Conservation (phyloP, 2,797 vertebrate genomes). For the Antrozous pallidus region DNA sequence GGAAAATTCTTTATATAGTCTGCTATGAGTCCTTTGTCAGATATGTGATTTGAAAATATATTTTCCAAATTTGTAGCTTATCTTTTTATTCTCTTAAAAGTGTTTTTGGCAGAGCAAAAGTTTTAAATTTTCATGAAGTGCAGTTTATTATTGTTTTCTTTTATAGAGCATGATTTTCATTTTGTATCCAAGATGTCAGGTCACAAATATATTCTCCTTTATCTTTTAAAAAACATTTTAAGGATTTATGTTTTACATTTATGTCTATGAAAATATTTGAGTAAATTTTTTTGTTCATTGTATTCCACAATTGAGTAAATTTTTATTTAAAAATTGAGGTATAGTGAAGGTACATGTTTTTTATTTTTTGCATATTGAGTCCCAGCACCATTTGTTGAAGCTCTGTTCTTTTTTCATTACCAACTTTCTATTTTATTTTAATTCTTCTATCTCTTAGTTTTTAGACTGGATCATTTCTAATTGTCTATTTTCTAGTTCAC, state of each 20-base stretch:
- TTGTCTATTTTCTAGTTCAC: neutral
- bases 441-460: conserved; percentile 4
- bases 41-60: conserved; percentile 54
- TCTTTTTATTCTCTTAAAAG: conserved; percentile 65
- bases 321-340: conserved; percentile 31
- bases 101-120: conserved; percentile 50
- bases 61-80: conserved; percentile 34
- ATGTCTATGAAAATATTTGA: conserved; percentile 1
- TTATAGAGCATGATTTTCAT: conserved; percentile 37
- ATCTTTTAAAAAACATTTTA: conserved; percentile 41
- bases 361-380: neutral
- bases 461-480: neutral
- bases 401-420: neutral
- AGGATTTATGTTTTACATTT: conserved; percentile 35
- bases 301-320: no score
- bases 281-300: conserved; percentile 46
- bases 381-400: neutral
- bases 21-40: conserved; percentile 39
- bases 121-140: conserved; percentile 59
- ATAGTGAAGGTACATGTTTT: neutral
- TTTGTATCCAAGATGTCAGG: conserved; percentile 2
- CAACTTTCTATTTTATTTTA: neutral
- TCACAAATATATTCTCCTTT: conserved; percentile 18
- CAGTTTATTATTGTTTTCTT: conserved; percentile 38
- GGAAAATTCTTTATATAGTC: conserved; percentile 42